Base-by-base conservation (phyloP, 2,113 vertebrate species). In the Triplophysa siluroides region DNA sequence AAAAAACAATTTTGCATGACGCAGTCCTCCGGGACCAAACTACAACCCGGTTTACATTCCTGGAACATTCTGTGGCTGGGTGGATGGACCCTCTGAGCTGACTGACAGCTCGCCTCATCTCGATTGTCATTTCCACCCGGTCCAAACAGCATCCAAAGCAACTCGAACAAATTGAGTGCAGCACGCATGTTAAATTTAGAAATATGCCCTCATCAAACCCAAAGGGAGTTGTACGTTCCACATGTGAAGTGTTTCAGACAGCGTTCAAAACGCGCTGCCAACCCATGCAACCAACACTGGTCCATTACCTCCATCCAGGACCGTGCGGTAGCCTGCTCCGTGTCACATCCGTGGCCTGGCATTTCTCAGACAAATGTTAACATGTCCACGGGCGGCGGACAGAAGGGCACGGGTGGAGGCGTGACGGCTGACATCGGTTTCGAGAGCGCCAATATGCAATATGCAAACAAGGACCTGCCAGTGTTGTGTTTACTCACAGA, bases 311-410 rank as follows among this genome's bases (percentile, higher is more conserved):
- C 12, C 1, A 9, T 71, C 60, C 61, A 16, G 64, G 38, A 66
- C 19, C 19, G 16, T 64, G 58, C 18, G 75, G 54, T 62, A 65
- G 60, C 43, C 33, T 72, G 6, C 64, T 12, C 41, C 58, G n/a
- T 77, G 68, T 85, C 70, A 69, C 81, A 79, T 85, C 71, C 29
- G 54, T 64, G 73, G 72, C 54, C 67, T 83, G 71, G 71, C 81
- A 78, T 85, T 80, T 80, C 80, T 61, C 73, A 66, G 77, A 85
- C 80, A 82, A 80, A 82, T 85, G 80, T 71, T 70, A 75, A 54
- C 41, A 38, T 75, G 66, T 83, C 82, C 58, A 41, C 26, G 29
- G 66, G 64, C 8, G 26, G 52, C 26, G 33, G 74, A 63, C 14
- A 2, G 43, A 47, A 23, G 73, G 80, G 66, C 73, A 64, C 47